phyloP scores from a whole-genome alignment of 37 sponge, comb jelly and placozoan genomes.

The Geodia barretti region DNA sequence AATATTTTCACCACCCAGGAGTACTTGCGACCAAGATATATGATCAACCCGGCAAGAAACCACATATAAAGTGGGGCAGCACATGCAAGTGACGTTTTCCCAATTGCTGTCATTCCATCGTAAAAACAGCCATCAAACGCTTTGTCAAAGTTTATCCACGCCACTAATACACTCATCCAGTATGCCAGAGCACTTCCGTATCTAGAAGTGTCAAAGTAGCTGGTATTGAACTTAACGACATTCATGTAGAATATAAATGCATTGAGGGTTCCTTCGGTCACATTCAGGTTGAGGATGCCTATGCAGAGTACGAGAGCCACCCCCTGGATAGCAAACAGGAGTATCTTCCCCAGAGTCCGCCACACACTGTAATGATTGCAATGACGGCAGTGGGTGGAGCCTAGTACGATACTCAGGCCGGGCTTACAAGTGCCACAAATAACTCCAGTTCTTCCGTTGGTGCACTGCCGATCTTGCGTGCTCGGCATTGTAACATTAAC shows the following conservation, averaged over 20 bases:
- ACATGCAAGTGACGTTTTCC: background rate
- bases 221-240: background rate
- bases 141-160: background rate
- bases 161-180: background rate
- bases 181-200: background rate
- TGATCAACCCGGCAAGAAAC: background rate
- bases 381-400: background rate
- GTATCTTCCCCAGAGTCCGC: background rate
- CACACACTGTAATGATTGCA: background rate
- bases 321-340: background rate
- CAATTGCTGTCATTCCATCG: background rate
- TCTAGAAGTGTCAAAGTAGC: background rate
- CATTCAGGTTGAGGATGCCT: background rate
- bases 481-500: too few species aligned
- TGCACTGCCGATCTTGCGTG: constrained; percentile 4
- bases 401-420: background rate
- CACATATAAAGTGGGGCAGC: constrained; percentile 4
- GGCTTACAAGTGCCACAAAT: background rate
- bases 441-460: background rate
- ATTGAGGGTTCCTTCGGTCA: constrained; percentile 15
- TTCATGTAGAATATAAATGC: constrained; percentile 9
- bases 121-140: constrained; percentile 5
- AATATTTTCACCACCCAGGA: background rate
- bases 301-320: background rate
- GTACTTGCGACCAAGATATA: background rate